Conservation (phyloP, 2,888 invertebrate species). For the Drosophila anceps region DNA sequence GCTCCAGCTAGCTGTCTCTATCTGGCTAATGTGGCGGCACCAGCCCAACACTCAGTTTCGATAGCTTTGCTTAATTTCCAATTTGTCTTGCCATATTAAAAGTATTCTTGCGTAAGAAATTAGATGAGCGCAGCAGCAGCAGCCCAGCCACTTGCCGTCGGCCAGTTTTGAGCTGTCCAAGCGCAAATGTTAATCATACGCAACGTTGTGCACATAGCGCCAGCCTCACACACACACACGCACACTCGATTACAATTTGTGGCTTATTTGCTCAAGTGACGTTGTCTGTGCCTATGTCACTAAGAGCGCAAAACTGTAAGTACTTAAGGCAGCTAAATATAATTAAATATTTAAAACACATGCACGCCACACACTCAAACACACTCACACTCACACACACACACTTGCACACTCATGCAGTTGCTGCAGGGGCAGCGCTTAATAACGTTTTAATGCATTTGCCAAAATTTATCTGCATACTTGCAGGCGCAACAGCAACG, state of each 20-base stretch:
- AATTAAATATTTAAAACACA: constrained; percentile 78
- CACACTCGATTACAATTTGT: constrained; percentile 22
- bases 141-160: constrained; percentile 36
- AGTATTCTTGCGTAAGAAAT: constrained; percentile 64
- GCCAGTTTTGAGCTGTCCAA: constrained; percentile 46
- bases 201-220: constrained; percentile 49
- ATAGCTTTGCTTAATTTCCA: constrained; percentile 48
- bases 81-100: constrained; percentile 56
- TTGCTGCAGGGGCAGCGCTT: constrained; percentile 48
- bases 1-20: not conserved
- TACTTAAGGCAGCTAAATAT: constrained; percentile 81
- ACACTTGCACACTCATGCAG: not conserved
- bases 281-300: constrained; percentile 57
- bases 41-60: not conserved
- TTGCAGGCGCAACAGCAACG: constrained; percentile 73
- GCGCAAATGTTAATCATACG: constrained; percentile 62
- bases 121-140: constrained; percentile 17
- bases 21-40: not conserved
- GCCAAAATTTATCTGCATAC: constrained; percentile 74
- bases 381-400: constrained; percentile 17
- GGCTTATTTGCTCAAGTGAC: constrained; percentile 39
- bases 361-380: constrained; percentile 38
- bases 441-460: constrained; percentile 77
- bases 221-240: constrained; percentile 10
- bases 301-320: constrained; percentile 79